Evolutionary conservation across 2,797 vertebrate genomes (phyloP), one percentile per base, ranked within the genome.

Genomic region (Gallinago solitaria): DNA sequence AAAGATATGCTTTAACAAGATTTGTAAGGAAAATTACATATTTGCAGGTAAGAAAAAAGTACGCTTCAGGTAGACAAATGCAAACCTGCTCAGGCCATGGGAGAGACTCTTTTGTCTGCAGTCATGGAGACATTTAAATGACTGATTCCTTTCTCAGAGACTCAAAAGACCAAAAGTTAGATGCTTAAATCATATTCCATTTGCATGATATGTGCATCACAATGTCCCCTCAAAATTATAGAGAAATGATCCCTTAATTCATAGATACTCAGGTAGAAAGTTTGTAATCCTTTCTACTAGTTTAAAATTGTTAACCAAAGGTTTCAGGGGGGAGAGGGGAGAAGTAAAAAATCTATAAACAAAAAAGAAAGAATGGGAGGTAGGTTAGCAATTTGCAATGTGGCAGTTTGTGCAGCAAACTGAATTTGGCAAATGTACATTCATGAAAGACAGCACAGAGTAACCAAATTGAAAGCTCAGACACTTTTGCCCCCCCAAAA

Each of bases 11-110:
- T 91, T 91, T 89, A 76, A 79, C 6, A 87, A 67, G 63, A 93
- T 96, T 84, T 90, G 81, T 89, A 91, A 87, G 80, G 85, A 94
- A 97, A 96, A 95, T 92, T 59, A 92, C 35, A 10, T 37, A 95
- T 74, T 95, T 74, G 51, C 53, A 69, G 80, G 51, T 43, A 92
- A 83, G 48, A 80, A 91, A 80, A 81, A 64, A 67, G 28, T 12
- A 73, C 2, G 4, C 74, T 82, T 94, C 51, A 48, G 51, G 70
- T 21, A 89, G 93, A 83, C 63, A 89, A 92, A 96, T 0, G 2
- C 35, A 82, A 95, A 76, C 37, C 59, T 84, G 41, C 59, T 90
- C 50, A 96, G 77, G 86, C 19, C n/a, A 86, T 63, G 76, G 88
- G 70, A 84, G 45, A 95, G n/a, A 60, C 60, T 87, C 69, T 81